Evolutionary conservation across 2,888 invertebrate genomes (phyloP).

Genomic region (Meandrusa payeni): DNA sequence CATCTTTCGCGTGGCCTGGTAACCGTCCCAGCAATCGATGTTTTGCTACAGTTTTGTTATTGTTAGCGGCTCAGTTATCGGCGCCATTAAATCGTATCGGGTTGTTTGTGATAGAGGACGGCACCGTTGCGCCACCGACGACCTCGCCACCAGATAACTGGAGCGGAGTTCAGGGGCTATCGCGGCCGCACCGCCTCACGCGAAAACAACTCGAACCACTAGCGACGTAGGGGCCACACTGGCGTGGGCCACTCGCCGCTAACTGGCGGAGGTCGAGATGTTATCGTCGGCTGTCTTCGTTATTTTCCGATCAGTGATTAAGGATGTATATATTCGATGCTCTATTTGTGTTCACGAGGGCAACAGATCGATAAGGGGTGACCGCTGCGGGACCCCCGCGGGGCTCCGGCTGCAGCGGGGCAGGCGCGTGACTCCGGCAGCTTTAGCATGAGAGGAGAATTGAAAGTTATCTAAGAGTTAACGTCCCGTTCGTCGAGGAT

Average conservation of each 20-base stretch:
- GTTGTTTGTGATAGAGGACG: constrained; percentile 12
- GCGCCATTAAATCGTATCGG: constrained; percentile 19
- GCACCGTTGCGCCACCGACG: neutral
- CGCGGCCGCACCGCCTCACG: neutral
- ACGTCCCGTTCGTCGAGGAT: too few species aligned
- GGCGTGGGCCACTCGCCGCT: neutral
- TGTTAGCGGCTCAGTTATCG: too few species aligned
- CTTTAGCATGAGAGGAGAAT: too few species aligned
- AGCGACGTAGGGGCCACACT: neutral
- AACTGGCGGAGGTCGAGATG: constrained; percentile 37
- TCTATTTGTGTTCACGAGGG: constrained; percentile 18
- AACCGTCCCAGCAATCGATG: too few species aligned
- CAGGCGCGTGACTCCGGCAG: too few species aligned
- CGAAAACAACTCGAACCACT: neutral
- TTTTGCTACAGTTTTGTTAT: too few species aligned
- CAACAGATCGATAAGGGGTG: constrained; percentile 12
- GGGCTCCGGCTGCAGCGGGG: too few species aligned
- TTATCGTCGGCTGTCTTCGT: constrained; percentile 52
- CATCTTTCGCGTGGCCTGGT: too few species aligned
- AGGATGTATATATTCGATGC: constrained; percentile 33
- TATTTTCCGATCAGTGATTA: constrained; percentile 68
- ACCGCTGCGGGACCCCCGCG: neutral
- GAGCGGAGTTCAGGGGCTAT: constrained; percentile 17
- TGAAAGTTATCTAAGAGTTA: too few species aligned
- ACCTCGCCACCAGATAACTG: constrained; percentile 17